These are phyloP conservation scores for Neodiprion pinetum DNA, from an alignment of 1,140 invertebrate species.

Conservation along the genomic window DNA sequence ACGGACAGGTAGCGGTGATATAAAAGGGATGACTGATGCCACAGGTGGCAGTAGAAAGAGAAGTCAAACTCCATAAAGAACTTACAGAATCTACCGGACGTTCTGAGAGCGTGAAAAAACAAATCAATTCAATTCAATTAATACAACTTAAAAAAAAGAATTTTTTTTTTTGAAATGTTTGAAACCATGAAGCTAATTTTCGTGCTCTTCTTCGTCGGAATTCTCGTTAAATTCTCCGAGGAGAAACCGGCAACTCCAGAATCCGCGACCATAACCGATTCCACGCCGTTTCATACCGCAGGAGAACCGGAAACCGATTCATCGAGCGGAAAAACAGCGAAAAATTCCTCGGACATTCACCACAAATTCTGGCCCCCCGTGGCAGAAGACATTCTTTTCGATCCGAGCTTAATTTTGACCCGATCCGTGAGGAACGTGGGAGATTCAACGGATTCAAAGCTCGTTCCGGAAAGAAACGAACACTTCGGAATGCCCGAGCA, in stretches of 20 bases:
- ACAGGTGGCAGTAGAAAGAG: too few relatives aligned
- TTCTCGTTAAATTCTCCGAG: too few relatives aligned
- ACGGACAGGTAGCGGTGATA: too few relatives aligned
- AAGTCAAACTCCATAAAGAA: too few relatives aligned
- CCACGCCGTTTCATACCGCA: not conserved
- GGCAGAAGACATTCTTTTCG: conserved; percentile 32
- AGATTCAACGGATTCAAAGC: not conserved
- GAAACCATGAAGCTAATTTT: not conserved
- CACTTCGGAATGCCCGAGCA: not conserved
- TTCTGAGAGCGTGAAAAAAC: too few relatives aligned
- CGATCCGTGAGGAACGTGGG: not conserved
- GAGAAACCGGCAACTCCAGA: too few relatives aligned
- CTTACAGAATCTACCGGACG: too few relatives aligned
- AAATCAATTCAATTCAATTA: too few relatives aligned
- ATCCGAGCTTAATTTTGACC: conserved; percentile 35
- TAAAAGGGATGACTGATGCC: too few relatives aligned
- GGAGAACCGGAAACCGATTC: not conserved
- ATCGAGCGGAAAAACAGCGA: not conserved
- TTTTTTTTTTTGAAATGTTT: not conserved
- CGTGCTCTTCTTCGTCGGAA: too few relatives aligned
- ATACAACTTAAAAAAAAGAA: too few relatives aligned
- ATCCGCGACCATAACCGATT: too few relatives aligned
- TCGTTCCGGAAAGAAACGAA: not conserved
- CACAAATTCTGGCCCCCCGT: conserved; percentile 30
- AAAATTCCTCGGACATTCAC: not conserved